Percentiles rank a stretch among this genome's conserved stretches.
Evolutionary conservation across 2,888 invertebrate genomes (phyloP).

Genomic region (Ischnura elegans): DNA sequence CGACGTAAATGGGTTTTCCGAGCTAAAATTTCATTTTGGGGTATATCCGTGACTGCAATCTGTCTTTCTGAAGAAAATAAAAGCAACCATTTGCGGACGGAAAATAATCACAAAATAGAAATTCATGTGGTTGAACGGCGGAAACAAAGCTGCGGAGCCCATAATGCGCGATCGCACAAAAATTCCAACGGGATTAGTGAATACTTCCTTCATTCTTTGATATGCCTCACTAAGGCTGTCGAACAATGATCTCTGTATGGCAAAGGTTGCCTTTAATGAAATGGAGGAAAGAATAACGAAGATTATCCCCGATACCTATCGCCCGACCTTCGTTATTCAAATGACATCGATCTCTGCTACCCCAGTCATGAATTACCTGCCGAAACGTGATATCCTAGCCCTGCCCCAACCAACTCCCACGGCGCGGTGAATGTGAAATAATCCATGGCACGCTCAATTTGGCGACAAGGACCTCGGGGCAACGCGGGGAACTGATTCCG

Average conservation of each 20-base stretch:
- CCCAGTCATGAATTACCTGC: background rate
- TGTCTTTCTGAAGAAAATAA: background rate
- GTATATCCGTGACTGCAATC: background rate
- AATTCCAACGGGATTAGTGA: background rate
- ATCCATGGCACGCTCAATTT: slow-evolving; percentile 42
- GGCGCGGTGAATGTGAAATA: slow-evolving; percentile 36
- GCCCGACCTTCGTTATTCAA: background rate
- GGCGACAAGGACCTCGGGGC: slow-evolving; percentile 47
- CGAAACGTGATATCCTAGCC: slow-evolving; percentile 34
- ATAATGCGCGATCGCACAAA: background rate
- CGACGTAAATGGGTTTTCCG: slow-evolving; percentile 4
- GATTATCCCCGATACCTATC: background rate
- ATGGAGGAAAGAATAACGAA: background rate
- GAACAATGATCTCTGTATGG: background rate
- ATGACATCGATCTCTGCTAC: background rate
- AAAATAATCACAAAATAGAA: background rate
- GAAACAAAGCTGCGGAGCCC: background rate
- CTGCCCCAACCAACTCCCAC: background rate
- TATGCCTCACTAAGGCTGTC: background rate
- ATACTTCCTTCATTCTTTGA: background rate
- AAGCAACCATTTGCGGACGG: background rate
- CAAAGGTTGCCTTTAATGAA: background rate
- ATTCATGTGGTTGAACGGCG: background rate
- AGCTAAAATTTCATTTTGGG: background rate
- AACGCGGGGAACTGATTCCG: slow-evolving; percentile 45